Conservation (phyloP, 2,113 vertebrate species). For the Lethenteron reissneri region DNA sequence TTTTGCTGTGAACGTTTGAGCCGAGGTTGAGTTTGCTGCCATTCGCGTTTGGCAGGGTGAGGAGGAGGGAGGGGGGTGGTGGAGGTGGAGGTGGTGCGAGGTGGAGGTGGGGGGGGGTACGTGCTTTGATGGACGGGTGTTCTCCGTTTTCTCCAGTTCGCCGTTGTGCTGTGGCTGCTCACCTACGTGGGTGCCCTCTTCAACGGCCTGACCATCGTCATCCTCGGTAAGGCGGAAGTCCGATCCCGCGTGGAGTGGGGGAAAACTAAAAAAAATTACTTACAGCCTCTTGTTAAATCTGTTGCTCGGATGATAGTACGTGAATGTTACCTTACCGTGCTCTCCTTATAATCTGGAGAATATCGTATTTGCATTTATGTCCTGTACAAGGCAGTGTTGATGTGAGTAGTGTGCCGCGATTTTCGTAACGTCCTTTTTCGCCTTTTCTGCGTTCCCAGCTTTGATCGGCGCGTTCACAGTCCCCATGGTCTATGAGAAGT, state of each 20-base stretch:
- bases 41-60: too few relatives aligned
- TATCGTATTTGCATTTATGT: not conserved
- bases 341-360: not conserved
- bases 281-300: not conserved
- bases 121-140: not conserved
- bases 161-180: constrained; percentile 97
- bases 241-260: not conserved
- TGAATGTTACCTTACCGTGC: not conserved
- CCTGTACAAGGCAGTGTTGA: not conserved
- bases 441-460: constrained; percentile 27
- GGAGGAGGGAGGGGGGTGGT: too few relatives aligned
- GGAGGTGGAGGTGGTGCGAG: too few relatives aligned
- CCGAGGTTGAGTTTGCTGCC: too few relatives aligned
- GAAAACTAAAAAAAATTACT: not conserved
- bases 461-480: constrained; percentile 95
- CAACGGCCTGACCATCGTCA: constrained; percentile 90
- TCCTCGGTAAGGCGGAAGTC: constrained; percentile 47
- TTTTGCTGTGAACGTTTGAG: too few relatives aligned
- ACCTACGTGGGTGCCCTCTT: constrained; percentile 93
- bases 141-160: constrained; percentile 35
- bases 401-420: not conserved
- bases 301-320: not conserved
- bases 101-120: too few relatives aligned
- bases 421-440: constrained; percentile 5
- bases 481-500: constrained; percentile 90